These are phyloP conservation scores for Danaus plexippus DNA, from an alignment of 1,140 invertebrate genomes.

Conservation along the genomic window DNA sequence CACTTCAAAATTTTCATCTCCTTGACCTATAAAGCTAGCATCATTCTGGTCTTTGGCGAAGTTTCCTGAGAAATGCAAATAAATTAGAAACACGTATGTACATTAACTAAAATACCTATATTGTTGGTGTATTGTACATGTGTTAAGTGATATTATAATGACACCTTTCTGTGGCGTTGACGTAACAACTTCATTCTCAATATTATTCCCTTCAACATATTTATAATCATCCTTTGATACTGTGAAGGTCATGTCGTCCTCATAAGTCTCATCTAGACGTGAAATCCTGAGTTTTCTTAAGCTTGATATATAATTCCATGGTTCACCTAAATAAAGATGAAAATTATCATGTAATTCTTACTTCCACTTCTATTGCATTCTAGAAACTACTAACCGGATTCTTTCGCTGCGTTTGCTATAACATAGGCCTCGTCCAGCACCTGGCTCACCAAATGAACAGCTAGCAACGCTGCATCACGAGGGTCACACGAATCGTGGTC, in stretches of 20 bases:
- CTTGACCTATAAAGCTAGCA: slow-evolving; percentile 47
- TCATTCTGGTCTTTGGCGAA: slow-evolving; percentile 23
- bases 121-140: no score
- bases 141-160: no score
- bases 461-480: slow-evolving; percentile 32
- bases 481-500: slow-evolving; percentile 20
- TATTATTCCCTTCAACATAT: slow-evolving; percentile 11
- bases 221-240: slow-evolving; percentile 17
- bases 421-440: slow-evolving; percentile 55
- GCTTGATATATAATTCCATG: slow-evolving; percentile 38
- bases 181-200: slow-evolving; percentile 25
- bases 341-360: slow-evolving; percentile 2
- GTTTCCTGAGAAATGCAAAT: slow-evolving; percentile 16
- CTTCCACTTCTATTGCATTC: not conserved
- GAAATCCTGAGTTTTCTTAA: slow-evolving; percentile 30
- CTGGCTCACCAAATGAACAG: slow-evolving; percentile 50
- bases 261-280: slow-evolving; percentile 16
- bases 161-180: slow-evolving; percentile 47
- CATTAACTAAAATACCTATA: slow-evolving; percentile 4
- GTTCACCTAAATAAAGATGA: slow-evolving; percentile 32
- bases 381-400: slow-evolving; percentile 31
- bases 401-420: slow-evolving; percentile 44
- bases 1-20: slow-evolving; percentile 47
- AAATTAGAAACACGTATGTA: not conserved
- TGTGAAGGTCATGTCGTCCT: slow-evolving; percentile 23